Conservation (phyloP, 1,140 invertebrate genomes). For the Brachionus paranguensis region DNA sequence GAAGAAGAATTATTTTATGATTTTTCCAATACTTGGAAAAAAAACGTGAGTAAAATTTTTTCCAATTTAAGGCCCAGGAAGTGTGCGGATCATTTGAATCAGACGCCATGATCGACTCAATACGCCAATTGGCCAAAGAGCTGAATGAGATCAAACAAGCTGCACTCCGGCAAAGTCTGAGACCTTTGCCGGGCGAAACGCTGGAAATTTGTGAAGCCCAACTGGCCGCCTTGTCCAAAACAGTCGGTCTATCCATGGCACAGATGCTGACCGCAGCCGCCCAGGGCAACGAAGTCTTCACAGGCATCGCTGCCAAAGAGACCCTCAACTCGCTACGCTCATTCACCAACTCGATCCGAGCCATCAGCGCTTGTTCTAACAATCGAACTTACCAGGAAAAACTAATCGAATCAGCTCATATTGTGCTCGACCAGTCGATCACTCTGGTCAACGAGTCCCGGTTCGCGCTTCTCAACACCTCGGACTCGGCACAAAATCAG, state of each 20-base stretch:
- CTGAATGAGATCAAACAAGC: conserved; percentile 72
- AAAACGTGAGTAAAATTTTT: no score
- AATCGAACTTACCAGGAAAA: conserved; percentile 61
- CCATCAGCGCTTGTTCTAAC: conserved; percentile 64
- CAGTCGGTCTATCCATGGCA: conserved; percentile 65
- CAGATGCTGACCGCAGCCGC: conserved; percentile 75
- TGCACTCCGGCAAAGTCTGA: conserved; percentile 64
- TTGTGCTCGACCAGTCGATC: conserved; percentile 70
- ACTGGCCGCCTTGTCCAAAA: conserved; percentile 65
- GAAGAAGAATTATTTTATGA: no score
- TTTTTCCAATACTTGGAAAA: no score
- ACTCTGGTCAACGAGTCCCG: conserved; percentile 72
- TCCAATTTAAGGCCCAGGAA: conserved; percentile 63
- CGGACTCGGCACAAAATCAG: conserved; percentile 62
- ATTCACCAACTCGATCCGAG: conserved; percentile 66
- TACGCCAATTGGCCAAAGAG: conserved; percentile 72
- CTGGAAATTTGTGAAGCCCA: conserved; percentile 68
- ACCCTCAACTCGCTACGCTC: conserved; percentile 66
- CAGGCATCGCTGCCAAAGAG: conserved; percentile 66
- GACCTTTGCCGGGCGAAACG: conserved; percentile 79
- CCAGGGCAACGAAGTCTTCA: conserved; percentile 72
- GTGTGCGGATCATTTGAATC: conserved; percentile 77
- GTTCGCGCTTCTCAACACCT: conserved; percentile 62
- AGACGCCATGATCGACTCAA: conserved; percentile 68
- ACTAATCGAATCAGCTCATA: conserved; percentile 61